phyloP scores from a whole-genome alignment of 2,888 invertebrate species.

The Tenodera sinensis region DNA sequence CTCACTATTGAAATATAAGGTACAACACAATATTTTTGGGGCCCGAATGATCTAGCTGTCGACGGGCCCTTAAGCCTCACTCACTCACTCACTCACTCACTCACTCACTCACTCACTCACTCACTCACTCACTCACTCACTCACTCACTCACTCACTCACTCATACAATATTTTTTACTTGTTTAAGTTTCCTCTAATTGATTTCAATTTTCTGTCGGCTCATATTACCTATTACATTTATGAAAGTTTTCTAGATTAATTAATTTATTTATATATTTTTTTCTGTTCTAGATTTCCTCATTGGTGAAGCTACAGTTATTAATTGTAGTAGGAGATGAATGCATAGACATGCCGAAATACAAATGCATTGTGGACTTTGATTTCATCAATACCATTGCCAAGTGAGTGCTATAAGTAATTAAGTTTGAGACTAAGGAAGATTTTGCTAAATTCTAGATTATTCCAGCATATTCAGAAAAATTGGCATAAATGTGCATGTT shows the following conservation, averaged over 20 bases:
- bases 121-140: too few relatives aligned
- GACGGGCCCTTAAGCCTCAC: too few relatives aligned
- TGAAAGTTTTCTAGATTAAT: too few relatives aligned
- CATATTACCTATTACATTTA: too few relatives aligned
- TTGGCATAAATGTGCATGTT: neutral
- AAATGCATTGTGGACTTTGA: conserved; percentile 83
- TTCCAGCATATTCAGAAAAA: neutral
- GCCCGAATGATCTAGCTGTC: too few relatives aligned
- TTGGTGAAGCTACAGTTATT: conserved; percentile 80
- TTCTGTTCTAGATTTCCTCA: conserved; percentile 61
- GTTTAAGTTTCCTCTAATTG: neutral
- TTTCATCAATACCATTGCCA: conserved; percentile 73
- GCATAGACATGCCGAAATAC: conserved; percentile 76
- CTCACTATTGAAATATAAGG: too few relatives aligned
- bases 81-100: too few relatives aligned
- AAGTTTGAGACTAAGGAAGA: neutral
- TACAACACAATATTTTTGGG: too few relatives aligned
- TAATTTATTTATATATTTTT: neutral
- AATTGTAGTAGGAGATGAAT: conserved; percentile 59
- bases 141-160: too few relatives aligned
- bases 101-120: too few relatives aligned
- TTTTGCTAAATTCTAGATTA: neutral
- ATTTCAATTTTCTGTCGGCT: neutral
- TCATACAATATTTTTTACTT: too few relatives aligned
- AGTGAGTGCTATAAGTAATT: conserved; percentile 40